phyloP scores from a whole-genome alignment of 2,113 vertebrate genomes.

The Alethe castanea region DNA sequence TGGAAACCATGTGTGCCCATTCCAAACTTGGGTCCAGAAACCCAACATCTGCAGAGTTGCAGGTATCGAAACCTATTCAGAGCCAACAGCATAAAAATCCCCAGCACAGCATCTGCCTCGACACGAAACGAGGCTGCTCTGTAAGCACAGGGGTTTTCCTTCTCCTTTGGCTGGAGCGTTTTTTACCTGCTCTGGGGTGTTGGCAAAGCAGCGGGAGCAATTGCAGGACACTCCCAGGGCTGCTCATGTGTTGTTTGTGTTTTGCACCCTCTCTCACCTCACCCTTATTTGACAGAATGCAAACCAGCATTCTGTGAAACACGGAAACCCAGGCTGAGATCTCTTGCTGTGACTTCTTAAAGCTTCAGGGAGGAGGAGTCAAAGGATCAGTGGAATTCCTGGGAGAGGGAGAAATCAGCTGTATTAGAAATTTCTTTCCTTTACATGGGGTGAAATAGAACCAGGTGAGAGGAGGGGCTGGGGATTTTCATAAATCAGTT shows the following conservation, averaged over 20 bases:
- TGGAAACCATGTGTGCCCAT: rapidly evolving
- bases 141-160: neutral
- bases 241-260: neutral
- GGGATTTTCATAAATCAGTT: neutral
- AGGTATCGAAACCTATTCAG: neutral
- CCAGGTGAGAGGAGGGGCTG: neutral
- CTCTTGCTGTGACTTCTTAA: neutral
- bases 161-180: neutral
- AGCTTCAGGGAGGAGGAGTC: neutral
- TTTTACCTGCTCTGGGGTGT: neutral
- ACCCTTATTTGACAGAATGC: neutral
- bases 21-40: neutral
- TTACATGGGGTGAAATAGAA: neutral
- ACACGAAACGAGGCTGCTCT: neutral
- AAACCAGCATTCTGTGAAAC: neutral
- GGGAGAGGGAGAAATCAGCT: neutral
- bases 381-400: neutral
- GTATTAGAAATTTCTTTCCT: neutral
- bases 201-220: rapidly evolving
- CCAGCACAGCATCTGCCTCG: neutral
- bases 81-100: neutral
- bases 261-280: neutral
- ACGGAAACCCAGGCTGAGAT: neutral
- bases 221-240: neutral
- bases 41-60: neutral